Evolutionary conservation across 2,113 vertebrate genomes (phyloP).

Genomic region (Hemiprocne comata): DNA sequence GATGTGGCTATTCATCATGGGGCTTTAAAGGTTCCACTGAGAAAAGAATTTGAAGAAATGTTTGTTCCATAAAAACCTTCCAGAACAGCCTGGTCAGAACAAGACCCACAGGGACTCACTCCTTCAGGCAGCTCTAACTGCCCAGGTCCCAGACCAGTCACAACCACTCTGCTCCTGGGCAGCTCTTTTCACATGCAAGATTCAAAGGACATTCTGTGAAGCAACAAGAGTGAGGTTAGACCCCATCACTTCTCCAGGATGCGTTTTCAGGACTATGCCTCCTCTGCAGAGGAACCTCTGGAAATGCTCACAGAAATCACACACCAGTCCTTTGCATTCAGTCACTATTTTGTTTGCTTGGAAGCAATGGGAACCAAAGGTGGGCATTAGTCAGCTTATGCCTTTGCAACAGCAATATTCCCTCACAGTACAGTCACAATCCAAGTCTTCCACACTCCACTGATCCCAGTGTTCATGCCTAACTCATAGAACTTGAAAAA

Average conservation of each 20-base stretch:
- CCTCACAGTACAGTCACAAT: not conserved
- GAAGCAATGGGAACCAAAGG: not conserved
- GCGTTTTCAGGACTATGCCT: fast-evolving
- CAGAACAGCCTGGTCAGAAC: not conserved
- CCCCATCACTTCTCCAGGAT: not conserved
- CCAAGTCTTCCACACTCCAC: not conserved
- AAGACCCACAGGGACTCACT: not conserved
- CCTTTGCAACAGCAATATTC: not conserved
- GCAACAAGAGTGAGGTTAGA: not conserved
- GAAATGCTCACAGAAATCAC: not conserved
- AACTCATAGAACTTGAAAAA: not conserved
- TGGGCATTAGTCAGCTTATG: not conserved
- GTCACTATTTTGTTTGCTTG: not conserved
- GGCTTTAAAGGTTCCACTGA: not conserved
- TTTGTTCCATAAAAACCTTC: not conserved
- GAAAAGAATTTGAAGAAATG: not conserved
- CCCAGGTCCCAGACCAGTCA: not conserved
- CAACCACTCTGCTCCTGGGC: not conserved
- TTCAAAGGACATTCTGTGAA: not conserved
- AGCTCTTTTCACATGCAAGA: not conserved
- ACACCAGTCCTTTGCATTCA: not conserved
- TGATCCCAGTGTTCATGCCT: not conserved
- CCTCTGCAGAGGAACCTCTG: not conserved
- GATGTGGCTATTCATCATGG: not conserved
- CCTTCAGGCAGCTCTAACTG: not conserved